A percentile compares a stretch with the other conserved stretches of the same genome.
These are phyloP conservation scores for Bombus confusus DNA, from an alignment of 1,140 invertebrate species.

Conservation along the genomic window DNA sequence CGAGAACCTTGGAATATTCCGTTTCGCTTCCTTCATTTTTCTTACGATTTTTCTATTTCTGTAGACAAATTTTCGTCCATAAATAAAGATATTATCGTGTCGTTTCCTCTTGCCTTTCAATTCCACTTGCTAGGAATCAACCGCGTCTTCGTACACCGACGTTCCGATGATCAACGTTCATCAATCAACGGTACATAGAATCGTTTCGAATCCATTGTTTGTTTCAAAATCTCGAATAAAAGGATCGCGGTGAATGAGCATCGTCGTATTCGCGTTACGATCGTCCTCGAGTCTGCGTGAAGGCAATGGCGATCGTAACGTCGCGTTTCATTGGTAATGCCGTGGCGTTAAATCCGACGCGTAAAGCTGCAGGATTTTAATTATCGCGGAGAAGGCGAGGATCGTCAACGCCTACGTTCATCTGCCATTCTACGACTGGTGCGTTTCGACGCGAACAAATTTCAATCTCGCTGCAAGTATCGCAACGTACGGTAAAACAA, in stretches of 20 bases:
- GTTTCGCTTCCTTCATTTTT: too few relatives aligned
- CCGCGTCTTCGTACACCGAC: not conserved
- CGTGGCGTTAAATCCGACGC: not conserved
- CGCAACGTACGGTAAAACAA: not conserved
- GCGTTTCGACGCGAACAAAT: not conserved
- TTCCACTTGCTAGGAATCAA: not conserved
- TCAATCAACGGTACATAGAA: not conserved
- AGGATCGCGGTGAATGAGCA: not conserved
- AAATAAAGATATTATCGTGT: too few relatives aligned
- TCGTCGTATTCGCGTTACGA: not conserved
- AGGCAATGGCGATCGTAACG: not conserved
- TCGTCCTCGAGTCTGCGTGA: not conserved
- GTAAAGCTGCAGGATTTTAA: conserved; percentile 20
- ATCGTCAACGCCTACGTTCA: not conserved
- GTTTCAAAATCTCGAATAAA: too few relatives aligned
- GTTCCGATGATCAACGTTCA: not conserved
- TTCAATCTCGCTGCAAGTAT: not conserved
- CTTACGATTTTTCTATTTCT: too few relatives aligned
- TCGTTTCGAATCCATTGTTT: not conserved
- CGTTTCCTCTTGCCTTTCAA: not conserved
- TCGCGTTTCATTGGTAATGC: not conserved
- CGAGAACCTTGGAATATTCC: too few relatives aligned
- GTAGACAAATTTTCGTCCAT: too few relatives aligned
- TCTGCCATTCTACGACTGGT: not conserved
- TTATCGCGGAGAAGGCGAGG: not conserved